These are phyloP conservation scores for Anguilla anguilla DNA, from an alignment of 2,797 vertebrate species.

Conservation along the genomic window DNA sequence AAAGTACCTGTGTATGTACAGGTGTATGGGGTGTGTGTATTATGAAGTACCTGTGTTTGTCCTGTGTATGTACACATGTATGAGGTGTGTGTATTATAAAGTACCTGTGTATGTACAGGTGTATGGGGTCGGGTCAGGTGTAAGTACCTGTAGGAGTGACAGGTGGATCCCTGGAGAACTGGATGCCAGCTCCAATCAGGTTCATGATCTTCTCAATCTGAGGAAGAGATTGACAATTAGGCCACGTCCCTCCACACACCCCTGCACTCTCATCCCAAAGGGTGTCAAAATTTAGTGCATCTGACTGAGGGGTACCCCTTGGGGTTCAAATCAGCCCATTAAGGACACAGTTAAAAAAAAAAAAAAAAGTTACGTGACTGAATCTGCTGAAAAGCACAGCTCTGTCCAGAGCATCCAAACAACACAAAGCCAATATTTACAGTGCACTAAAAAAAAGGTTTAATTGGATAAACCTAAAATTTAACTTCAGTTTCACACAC, in stretches of 20 bases:
- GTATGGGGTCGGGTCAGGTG: not conserved
- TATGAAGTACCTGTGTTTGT: not conserved
- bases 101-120: constrained; percentile 9
- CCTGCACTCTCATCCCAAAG: not conserved
- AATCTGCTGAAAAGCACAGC: not conserved
- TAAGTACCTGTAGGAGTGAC: constrained; percentile 83
- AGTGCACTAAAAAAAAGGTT: too few species aligned
- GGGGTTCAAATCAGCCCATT: not conserved
- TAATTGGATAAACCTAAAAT: too few species aligned
- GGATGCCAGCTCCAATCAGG: constrained; percentile 94
- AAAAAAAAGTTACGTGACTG: not conserved
- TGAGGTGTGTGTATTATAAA: not conserved
- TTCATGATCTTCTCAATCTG: constrained; percentile 99
- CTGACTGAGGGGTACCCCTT: not conserved
- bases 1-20: not conserved
- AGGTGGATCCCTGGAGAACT: constrained; percentile 93
- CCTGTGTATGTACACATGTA: not conserved
- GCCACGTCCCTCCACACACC: not conserved
- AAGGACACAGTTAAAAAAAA: too few species aligned
- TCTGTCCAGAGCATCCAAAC: not conserved
- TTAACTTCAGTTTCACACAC: too few species aligned
- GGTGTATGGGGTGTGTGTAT: not conserved
- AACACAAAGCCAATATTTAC: not conserved
- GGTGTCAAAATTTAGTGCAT: not conserved
- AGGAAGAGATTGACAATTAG: constrained; percentile 32